Percentiles rank a stretch among this genome's conserved stretches.
phyloP scores from a whole-genome alignment of 2,113 vertebrate species.

The Erythrocebus patas region DNA sequence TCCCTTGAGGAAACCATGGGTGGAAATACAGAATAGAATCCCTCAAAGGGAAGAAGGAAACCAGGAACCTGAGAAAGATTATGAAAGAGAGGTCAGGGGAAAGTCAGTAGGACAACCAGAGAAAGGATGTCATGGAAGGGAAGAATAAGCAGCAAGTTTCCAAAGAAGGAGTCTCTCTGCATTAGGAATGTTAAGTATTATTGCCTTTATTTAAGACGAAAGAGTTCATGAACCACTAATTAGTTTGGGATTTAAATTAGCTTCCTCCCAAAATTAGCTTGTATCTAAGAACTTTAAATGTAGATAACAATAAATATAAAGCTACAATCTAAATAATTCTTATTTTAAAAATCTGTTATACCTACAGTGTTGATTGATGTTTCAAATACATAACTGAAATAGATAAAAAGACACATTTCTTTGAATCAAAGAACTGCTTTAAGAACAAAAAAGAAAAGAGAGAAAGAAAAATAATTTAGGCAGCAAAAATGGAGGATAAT shows the following conservation, averaged over 20 bases:
- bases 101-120: not conserved
- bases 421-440: slow-evolving; percentile 1
- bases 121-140: not conserved
- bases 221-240: not conserved
- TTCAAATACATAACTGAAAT: slow-evolving; percentile 27
- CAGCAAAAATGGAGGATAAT: not conserved
- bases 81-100: not conserved
- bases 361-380: not conserved
- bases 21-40: not conserved
- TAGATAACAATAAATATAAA: slow-evolving; percentile 25
- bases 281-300: not conserved
- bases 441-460: not conserved
- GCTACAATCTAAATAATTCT: not conserved
- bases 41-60: not conserved
- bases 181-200: not conserved
- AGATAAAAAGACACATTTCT: slow-evolving; percentile 8
- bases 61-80: not conserved
- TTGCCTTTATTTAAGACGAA: not conserved
- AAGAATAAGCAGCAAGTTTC: not conserved
- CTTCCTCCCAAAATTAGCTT: slow-evolving; percentile 4
- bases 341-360: not conserved
- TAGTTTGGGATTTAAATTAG: slow-evolving; percentile 1
- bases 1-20: not conserved
- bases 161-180: not conserved
- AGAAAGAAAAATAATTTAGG: slow-evolving; percentile 22